phyloP scores from a whole-genome alignment of 2,888 invertebrate genomes.

The Empis livida region DNA sequence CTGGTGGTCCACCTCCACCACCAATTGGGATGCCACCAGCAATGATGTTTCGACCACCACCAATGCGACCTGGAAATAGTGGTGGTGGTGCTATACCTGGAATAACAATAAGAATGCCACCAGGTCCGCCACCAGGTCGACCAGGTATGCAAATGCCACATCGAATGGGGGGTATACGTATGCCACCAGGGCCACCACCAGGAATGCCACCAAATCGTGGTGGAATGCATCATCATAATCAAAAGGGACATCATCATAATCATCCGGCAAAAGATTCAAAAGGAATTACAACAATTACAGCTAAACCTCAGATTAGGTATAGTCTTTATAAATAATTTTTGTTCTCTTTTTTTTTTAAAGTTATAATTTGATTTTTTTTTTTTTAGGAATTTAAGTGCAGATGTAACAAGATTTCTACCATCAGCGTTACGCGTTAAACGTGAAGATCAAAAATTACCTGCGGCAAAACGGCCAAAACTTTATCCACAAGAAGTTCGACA shows the following conservation, averaged over 20 bases:
- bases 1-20: slow-evolving; percentile 41
- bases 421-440: slow-evolving; percentile 84
- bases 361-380: no score
- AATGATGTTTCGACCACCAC: slow-evolving; percentile 45
- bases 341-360: not conserved
- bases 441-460: slow-evolving; percentile 53
- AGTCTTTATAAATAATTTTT: not conserved
- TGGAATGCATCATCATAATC: slow-evolving; percentile 37
- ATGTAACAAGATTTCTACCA: slow-evolving; percentile 91
- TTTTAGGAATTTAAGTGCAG: slow-evolving; percentile 64
- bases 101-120: slow-evolving; percentile 38
- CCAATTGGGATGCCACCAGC: slow-evolving; percentile 38
- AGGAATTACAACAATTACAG: slow-evolving; percentile 77
- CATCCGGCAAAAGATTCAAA: slow-evolving; percentile 48
- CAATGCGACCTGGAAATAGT: slow-evolving; percentile 38
- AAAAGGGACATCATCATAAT: slow-evolving; percentile 19
- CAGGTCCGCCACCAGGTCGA: slow-evolving; percentile 43
- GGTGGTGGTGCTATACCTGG: slow-evolving; percentile 24
- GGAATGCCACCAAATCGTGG: slow-evolving; percentile 41
- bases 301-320: slow-evolving; percentile 88
- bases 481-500: slow-evolving; percentile 40
- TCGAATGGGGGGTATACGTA: slow-evolving; percentile 39
- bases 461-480: slow-evolving; percentile 34
- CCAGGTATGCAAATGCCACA: slow-evolving; percentile 50
- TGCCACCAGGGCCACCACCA: slow-evolving; percentile 54